Evolutionary conservation across 2,888 invertebrate species (phyloP), one percentile per base, ranked within the genome.

Genomic region (Deladenus siricidicola): DNA sequence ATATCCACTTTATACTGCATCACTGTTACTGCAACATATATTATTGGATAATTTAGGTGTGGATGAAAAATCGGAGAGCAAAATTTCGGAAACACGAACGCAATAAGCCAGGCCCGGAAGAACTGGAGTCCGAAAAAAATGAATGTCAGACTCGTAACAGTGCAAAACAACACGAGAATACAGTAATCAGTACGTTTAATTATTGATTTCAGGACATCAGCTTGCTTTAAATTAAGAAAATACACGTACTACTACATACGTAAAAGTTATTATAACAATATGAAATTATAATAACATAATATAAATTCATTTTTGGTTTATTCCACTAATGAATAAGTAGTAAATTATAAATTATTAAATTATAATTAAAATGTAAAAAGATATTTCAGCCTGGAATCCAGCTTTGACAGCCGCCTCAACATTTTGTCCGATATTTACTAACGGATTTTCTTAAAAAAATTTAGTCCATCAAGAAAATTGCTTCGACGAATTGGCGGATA

Each of bases 21-120:
- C n/a, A n/a, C n/a, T n/a, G n/a, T 26, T n/a, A 30, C 17, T 8
- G 54, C 26, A 29, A 14, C 29, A 28, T 26, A 3, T n/a, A n/a
- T 21, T 26, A 23, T 21, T 1, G 26, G 8, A 29, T 29, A 21
- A 6, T 44, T n/a, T 21, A 60, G 60, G 60, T 60, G 34, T 66
- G 66, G 66, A 60, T 66, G 51, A 66, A 66, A 43, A 66, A 66
- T 30, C 50, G 66, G 2, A 47, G 66, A 29, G 66, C 66, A n/a
- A 66, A 66, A 53, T 60, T 65, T 45, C 52, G 66, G n/a, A 66
- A 68, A 53, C 67, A 64, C 29, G 24, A 65, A 48, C 62, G 66
- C n/a, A 66, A 66, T 28, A 51, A 56, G 42, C 66, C 66, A 17
- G 48, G 43, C 4, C 55, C 54, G 17, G 49, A 60, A 1, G 60